Percentiles rank a stretch among this genome's conserved stretches.
Conservation (phyloP, 2,797 vertebrate genomes). For the Fundulus diaphanus region DNA sequence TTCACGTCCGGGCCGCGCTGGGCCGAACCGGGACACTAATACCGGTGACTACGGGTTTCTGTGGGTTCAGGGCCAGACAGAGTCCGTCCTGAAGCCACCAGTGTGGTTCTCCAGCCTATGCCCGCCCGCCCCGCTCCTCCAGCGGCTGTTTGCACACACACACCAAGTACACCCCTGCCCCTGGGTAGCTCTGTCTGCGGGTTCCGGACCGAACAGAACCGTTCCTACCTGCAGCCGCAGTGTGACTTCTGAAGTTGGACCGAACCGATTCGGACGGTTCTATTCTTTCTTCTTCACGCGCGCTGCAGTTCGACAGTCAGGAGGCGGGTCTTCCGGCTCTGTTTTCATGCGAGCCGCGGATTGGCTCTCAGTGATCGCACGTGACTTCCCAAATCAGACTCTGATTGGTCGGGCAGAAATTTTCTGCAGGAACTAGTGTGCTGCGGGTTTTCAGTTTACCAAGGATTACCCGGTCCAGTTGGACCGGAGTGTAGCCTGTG, state of each 20-base stretch:
- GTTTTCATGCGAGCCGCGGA: background rate
- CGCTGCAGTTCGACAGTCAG: constrained; percentile 40
- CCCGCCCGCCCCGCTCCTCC: constrained; percentile 12
- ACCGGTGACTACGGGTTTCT: background rate
- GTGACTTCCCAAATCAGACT: constrained; percentile 38
- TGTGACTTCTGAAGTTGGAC: background rate
- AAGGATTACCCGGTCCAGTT: background rate
- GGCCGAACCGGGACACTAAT: background rate
- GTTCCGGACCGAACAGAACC: background rate
- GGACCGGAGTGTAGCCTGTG: background rate
- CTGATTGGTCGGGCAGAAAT: constrained; percentile 35
- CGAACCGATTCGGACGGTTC: constrained; percentile 4
- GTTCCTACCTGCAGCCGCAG: constrained; percentile 50
- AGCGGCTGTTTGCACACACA: constrained; percentile 4
- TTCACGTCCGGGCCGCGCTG: fast-evolving
- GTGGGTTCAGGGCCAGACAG: background rate
- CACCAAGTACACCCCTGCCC: background rate
- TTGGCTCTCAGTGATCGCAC: fast-evolving
- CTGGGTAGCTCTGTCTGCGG: too few species aligned
- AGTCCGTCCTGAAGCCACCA: background rate
- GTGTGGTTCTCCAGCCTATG: background rate
- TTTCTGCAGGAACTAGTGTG: background rate
- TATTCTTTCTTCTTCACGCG: constrained; percentile 31
- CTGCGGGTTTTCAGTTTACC: constrained; percentile 14
- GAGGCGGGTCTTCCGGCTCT: constrained; percentile 44